phyloP scores from a whole-genome alignment of 2,113 vertebrate genomes.

The Heterotilapia buettikoferi region DNA sequence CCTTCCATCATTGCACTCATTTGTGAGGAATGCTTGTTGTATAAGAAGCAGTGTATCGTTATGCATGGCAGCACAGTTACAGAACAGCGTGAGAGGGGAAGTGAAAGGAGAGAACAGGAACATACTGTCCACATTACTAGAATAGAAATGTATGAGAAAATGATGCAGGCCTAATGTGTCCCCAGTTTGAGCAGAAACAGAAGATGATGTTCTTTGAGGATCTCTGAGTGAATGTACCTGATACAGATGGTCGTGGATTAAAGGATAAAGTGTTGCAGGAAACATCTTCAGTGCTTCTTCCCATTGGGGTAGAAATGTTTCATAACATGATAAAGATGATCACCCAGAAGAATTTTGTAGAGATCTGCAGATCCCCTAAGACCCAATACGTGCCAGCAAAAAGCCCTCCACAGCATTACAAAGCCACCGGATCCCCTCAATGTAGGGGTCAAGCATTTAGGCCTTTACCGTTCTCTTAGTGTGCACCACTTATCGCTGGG shows the following conservation, averaged over 20 bases:
- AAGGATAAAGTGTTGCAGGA: background rate
- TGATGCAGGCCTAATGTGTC: constrained; percentile 11
- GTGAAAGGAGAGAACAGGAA: constrained; percentile 50
- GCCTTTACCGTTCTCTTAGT: background rate
- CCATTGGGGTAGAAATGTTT: background rate
- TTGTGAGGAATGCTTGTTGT: constrained; percentile 32
- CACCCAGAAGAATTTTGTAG: background rate
- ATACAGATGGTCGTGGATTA: background rate
- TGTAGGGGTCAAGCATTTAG: background rate
- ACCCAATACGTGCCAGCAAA: background rate
- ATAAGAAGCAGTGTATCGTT: constrained; percentile 19
- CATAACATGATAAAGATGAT: background rate
- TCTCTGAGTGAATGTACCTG: background rate
- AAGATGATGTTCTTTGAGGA: background rate
- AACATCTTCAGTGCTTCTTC: background rate
- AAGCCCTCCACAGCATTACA: background rate
- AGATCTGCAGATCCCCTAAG: background rate
- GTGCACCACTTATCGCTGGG: background rate
- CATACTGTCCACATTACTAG: constrained; percentile 44
- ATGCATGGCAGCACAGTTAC: constrained; percentile 7
- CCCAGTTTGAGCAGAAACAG: background rate
- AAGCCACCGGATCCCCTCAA: background rate
- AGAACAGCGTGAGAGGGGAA: constrained; percentile 29
- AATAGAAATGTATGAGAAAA: constrained; percentile 37
- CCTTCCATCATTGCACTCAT: constrained; percentile 31